Evolutionary conservation across 2,797 vertebrate genomes (phyloP).

Genomic region (Phyllotis vaccarum): DNA sequence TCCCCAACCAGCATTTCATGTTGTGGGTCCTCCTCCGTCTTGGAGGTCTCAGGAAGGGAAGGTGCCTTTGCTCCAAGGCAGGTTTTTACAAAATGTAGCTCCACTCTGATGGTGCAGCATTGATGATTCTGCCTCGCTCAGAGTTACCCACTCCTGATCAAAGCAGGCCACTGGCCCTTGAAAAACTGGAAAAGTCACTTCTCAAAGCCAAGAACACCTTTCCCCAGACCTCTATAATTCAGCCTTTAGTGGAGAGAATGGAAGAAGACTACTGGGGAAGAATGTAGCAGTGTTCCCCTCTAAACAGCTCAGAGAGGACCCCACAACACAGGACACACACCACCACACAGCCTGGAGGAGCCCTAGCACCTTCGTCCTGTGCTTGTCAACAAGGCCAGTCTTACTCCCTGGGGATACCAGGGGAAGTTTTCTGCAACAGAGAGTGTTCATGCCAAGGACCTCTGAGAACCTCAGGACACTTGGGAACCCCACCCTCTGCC

Average conservation of each 20-base stretch:
- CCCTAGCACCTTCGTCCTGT: neutral
- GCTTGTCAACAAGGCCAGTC: neutral
- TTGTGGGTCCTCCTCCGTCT: neutral
- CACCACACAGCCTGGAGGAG: neutral
- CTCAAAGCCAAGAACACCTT: constrained; percentile 27
- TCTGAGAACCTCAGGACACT: neutral
- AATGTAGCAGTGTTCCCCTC: too few species aligned
- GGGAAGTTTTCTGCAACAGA: neutral
- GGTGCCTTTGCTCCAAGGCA: neutral
- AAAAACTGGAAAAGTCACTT: constrained; percentile 80
- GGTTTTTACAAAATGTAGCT: neutral
- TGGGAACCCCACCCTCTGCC: neutral
- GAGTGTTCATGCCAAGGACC: neutral
- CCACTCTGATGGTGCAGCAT: accelerated
- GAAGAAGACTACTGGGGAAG: neutral
- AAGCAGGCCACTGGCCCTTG: constrained; percentile 65
- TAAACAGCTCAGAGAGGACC: neutral
- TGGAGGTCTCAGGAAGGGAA: too few species aligned
- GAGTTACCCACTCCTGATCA: constrained; percentile 57
- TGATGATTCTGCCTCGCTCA: neutral
- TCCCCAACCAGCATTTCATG: neutral
- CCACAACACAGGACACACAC: neutral
- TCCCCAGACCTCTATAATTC: neutral
- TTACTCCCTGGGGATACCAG: neutral
- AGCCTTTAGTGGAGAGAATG: neutral